Evolutionary conservation across 2,888 invertebrate genomes (phyloP).

Genomic region (Drepanosiphum platanoidis): DNA sequence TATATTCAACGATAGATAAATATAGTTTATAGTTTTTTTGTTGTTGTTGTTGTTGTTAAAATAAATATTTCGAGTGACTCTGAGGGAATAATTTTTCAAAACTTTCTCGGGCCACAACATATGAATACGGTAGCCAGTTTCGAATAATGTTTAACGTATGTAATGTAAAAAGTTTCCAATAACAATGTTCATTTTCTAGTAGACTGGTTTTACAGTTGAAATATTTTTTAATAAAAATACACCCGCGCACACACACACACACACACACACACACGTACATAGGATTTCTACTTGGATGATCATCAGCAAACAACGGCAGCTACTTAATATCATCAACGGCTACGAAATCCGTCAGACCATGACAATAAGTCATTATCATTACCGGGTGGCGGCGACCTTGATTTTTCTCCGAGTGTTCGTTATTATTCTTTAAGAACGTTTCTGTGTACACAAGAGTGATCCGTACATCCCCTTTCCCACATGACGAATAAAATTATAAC

Average conservation of each 20-base stretch:
- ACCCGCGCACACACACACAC: background rate
- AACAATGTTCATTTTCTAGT: background rate
- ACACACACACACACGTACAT: background rate
- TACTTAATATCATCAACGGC: constrained; percentile 44
- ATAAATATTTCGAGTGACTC: too few species aligned
- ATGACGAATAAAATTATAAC: background rate
- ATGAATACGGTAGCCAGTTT: background rate
- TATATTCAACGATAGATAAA: too few species aligned
- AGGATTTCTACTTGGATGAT: constrained; percentile 45
- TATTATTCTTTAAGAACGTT: background rate
- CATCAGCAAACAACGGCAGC: constrained; percentile 30
- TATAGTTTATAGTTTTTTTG: background rate
- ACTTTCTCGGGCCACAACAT: background rate
- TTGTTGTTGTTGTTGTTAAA: too few species aligned
- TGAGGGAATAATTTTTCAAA: too few species aligned
- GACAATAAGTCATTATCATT: constrained; percentile 6
- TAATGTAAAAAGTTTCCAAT: constrained; percentile 7
- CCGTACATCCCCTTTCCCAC: background rate
- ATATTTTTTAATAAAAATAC: background rate
- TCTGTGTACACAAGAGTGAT: background rate
- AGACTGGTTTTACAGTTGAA: constrained; percentile 21
- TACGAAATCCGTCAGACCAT: constrained; percentile 13
- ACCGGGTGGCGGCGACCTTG: background rate
- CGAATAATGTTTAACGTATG: background rate
- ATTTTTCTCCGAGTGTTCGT: background rate